Conservation (phyloP, 2,888 invertebrate genomes). For the Megaustenia siamemsis region DNA sequence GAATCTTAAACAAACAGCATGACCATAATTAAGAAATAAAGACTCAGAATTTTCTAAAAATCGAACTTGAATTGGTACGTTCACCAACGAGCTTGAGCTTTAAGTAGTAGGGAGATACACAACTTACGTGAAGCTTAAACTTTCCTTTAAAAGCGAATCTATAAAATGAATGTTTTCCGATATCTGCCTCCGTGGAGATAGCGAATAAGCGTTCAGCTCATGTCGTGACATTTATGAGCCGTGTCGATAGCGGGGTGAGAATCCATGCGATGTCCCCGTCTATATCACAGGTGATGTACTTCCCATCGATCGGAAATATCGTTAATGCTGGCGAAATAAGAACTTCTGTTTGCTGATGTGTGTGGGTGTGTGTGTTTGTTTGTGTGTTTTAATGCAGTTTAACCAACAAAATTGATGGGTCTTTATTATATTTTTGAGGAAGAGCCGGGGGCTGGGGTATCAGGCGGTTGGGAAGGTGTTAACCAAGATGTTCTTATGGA, state of each 20-base stretch:
- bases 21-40: no score
- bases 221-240: conserved; percentile 9
- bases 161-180: background rate
- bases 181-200: background rate
- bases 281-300: background rate
- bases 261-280: background rate
- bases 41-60: no score
- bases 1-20: no score
- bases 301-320: no score
- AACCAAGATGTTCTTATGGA: no score
- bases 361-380: no score
- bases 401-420: background rate
- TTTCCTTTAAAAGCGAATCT: background rate
- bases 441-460: background rate
- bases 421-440: background rate
- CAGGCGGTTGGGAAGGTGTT: background rate
- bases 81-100: no score
- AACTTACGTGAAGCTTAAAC: background rate
- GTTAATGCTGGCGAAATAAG: no score
- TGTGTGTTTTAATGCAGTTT: no score
- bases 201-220: background rate
- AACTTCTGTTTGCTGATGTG: no score
- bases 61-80: no score
- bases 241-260: background rate
- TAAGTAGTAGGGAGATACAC: no score